These are phyloP conservation scores for Hymenochirus boettgeri DNA, from an alignment of 2,113 vertebrate species.

Conservation along the genomic window DNA sequence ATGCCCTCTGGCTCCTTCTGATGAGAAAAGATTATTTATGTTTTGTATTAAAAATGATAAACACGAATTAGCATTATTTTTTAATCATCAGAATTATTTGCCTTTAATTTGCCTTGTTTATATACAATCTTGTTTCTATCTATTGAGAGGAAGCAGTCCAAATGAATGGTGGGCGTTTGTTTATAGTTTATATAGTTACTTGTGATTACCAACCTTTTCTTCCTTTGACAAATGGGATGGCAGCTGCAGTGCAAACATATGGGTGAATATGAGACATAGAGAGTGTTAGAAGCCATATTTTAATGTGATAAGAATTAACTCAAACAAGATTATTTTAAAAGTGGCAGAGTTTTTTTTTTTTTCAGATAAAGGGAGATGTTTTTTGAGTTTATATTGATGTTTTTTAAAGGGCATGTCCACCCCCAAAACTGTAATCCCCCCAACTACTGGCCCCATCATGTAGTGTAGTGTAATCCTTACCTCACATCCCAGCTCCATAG, in stretches of 20 bases:
- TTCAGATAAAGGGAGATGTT: too few relatives aligned
- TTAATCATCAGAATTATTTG: conserved; percentile 24
- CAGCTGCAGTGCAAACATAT: conserved; percentile 11
- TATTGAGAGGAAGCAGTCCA: conserved; percentile 4
- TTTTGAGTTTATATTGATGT: too few relatives aligned
- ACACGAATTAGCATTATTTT: background rate
- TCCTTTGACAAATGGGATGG: conserved; percentile 12
- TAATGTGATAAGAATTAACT: background rate
- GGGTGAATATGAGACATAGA: background rate
- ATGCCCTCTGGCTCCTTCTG: too few relatives aligned
- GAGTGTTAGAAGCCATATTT: background rate
- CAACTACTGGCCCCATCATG: too few relatives aligned
- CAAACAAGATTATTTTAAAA: too few relatives aligned
- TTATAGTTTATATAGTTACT: conserved; percentile 7
- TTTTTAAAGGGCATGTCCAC: conserved; percentile 41
- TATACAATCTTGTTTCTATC: conserved; percentile 11
- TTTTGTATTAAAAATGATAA: too few relatives aligned
- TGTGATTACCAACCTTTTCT: conserved; percentile 4
- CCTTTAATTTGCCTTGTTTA: conserved; percentile 27
- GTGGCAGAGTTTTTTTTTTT: too few relatives aligned
- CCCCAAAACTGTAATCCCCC: too few relatives aligned
- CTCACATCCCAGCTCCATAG: too few relatives aligned
- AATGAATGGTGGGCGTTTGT: conserved; percentile 25
- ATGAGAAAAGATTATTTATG: too few relatives aligned
- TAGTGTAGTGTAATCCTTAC: too few relatives aligned